Base-by-base conservation (phyloP, 2,888 invertebrate species). In the Polydrusus tereticollis region DNA sequence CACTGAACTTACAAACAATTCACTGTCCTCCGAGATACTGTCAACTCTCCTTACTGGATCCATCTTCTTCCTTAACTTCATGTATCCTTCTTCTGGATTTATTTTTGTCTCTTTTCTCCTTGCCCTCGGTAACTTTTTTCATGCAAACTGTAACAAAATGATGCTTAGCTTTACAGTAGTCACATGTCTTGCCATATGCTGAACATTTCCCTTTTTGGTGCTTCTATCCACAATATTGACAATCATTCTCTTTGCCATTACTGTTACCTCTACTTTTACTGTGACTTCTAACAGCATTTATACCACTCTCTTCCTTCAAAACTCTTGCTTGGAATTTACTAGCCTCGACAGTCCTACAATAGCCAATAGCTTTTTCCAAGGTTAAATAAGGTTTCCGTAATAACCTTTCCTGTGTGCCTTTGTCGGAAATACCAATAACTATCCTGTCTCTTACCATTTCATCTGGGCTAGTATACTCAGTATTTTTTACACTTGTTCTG, bases 401-500 rank as follows among this genome's bases (percentile, higher is more conserved):
- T 29, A 29, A 7, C 7, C 29, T 29, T 29, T 29, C 29, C 7
- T 29, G 29, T 5, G 29, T 29, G 3, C 3, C 7, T 29, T 29
- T 29, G 7, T 29, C 29, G 7, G 3, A 7, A 5, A 29, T 29
- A 29, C 29, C 29, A n/a, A n/a, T n/a, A n/a, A n/a, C 78, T 76
- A 79, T 75, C 29, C 75, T 60, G 45, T 79, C 78, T 69, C 77
- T 63, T 10, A 80, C 23, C 65, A 80, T 74, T 14, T 75, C 75
- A 57, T 78, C 77, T 58, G 69, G 68, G 20, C 78, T 66, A 20
- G 33, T 26, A 73, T 78, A 80, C 20, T 76, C 77, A 52, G 78
- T 79, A 6, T 69, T 72, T 73, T 80, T 77, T 7, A 77, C 76
- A 21, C 77, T 67, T 63, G 77, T 77, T 71, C 74, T 79, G 36